A percentile compares a stretch with the other conserved stretches of the same genome.
Evolutionary conservation across 1,140 invertebrate genomes (phyloP).

Genomic region (Rhynchophorus ferrugineus): DNA sequence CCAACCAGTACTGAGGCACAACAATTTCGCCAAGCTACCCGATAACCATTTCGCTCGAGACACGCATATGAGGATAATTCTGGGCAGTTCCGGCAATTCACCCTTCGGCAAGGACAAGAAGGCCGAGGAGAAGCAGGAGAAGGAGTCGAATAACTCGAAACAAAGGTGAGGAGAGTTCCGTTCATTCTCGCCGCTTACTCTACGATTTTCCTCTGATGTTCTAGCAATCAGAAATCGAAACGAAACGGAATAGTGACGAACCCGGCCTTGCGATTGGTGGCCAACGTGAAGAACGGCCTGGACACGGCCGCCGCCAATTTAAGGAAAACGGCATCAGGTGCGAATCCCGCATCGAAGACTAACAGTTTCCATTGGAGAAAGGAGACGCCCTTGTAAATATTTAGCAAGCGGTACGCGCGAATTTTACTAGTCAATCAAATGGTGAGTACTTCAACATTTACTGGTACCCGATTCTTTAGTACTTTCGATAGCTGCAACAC

Average conservation of each 20-base stretch:
- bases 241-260: constrained; percentile 88
- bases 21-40: constrained; percentile 38
- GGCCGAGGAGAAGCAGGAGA: constrained; percentile 25
- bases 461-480: too few relatives aligned
- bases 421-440: constrained; percentile 37
- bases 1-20: constrained; percentile 37
- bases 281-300: constrained; percentile 61
- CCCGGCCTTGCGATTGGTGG: constrained; percentile 70
- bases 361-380: constrained; percentile 68
- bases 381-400: constrained; percentile 56
- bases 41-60: constrained; percentile 73
- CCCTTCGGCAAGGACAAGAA: constrained; percentile 35
- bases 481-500: too few relatives aligned
- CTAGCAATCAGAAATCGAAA: constrained; percentile 55
- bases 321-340: constrained; percentile 43
- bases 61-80: constrained; percentile 84
- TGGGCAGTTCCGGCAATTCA: constrained; percentile 54
- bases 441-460: constrained; percentile 21
- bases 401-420: constrained; percentile 17
- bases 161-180: too few relatives aligned
- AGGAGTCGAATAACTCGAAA: constrained; percentile 20
- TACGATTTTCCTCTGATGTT: constrained; percentile 11
- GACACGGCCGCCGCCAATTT: constrained; percentile 51
- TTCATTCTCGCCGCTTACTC: too few relatives aligned
- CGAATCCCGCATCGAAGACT: constrained; percentile 47